Base-by-base conservation (phyloP, 2,113 vertebrate species). In the Arvicanthis niloticus region DNA sequence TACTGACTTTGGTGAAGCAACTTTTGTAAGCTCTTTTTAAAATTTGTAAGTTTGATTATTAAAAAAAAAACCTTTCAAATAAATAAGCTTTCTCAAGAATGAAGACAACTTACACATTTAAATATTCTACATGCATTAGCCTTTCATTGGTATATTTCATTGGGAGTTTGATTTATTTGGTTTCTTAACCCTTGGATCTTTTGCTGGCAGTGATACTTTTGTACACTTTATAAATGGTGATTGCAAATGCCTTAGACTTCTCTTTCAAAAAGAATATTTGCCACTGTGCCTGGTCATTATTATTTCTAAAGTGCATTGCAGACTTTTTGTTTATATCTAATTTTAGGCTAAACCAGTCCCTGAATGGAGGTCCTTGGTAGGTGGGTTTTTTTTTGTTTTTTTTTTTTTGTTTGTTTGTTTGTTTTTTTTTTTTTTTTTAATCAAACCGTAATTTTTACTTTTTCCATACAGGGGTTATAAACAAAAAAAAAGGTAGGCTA, bases 231-330 rank as follows among this genome's bases (percentile, higher is more conserved):
- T 51, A 58, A 68, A 21, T 7, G 31, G 81, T 45, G 48, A 37
- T 2, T 4, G 11, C 62, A 11, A 42, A 60, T 34, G 15, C 82
- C 81, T 85, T 45, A 26, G 60, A 45, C 60, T 13, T 53, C 37
- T 68, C 84, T 62, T 90, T 65, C 19, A 15, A 6, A 80, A 68
- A 34, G 58, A 19, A 2, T 34, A 0, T 9, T 88, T n/a, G 15
- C 73, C 45, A 73, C 58, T 42, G 0, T 70, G 34, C 24, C 0
- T 87, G 65, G 48, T 75, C 0, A 0, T 31, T 37, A 0, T n/a
- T 26, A 4, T 3, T 56, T 81, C 11, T 16, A 2, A 62, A 4
- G 13, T 56, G 37, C 3, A 0, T 40, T 76, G 0, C 7, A 5
- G 21, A 6, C 13, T 75, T 51, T 45, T n/a, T 60, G 24, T 40